Evolutionary conservation across 2,888 invertebrate species (phyloP).

Genomic region (Lomographa bimaculata): DNA sequence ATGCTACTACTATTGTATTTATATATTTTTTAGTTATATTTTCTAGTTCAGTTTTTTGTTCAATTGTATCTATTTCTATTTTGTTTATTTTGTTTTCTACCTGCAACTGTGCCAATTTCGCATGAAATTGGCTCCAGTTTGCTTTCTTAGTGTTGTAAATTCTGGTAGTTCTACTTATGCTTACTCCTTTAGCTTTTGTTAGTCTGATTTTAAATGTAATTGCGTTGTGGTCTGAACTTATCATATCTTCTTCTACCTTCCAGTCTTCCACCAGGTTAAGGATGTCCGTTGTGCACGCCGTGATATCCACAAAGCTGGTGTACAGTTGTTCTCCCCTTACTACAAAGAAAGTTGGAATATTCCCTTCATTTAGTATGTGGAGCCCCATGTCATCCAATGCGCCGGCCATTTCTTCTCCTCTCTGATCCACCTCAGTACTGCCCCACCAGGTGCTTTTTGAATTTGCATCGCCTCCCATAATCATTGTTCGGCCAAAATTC

Average conservation of each 20-base stretch:
- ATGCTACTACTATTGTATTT: background rate
- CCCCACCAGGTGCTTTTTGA: too few species aligned
- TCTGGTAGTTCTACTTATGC: slow-evolving; percentile 11
- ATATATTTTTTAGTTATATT: too few species aligned
- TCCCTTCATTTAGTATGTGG: too few species aligned
- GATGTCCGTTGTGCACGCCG: too few species aligned
- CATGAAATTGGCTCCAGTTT: slow-evolving; percentile 12
- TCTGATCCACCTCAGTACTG: too few species aligned
- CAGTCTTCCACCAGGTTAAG: too few species aligned
- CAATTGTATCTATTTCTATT: slow-evolving; percentile 8
- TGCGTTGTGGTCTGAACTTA: slow-evolving; percentile 4
- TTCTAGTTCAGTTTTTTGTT: slow-evolving; percentile 3
- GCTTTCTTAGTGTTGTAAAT: slow-evolving; percentile 15
- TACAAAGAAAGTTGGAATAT: too few species aligned
- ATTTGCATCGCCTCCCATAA: background rate
- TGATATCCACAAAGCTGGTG: too few species aligned
- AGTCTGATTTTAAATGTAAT: background rate
- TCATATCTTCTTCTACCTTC: background rate
- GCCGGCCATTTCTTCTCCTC: too few species aligned
- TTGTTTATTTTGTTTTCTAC: slow-evolving; percentile 1
- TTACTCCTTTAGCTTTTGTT: slow-evolving; percentile 2
- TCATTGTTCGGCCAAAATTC: background rate
- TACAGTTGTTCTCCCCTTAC: too few species aligned
- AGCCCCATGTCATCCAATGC: too few species aligned
- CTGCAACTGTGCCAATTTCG: slow-evolving; percentile 18